Conservation (phyloP, 2,113 vertebrate species). For the Ondatra zibethicus region DNA sequence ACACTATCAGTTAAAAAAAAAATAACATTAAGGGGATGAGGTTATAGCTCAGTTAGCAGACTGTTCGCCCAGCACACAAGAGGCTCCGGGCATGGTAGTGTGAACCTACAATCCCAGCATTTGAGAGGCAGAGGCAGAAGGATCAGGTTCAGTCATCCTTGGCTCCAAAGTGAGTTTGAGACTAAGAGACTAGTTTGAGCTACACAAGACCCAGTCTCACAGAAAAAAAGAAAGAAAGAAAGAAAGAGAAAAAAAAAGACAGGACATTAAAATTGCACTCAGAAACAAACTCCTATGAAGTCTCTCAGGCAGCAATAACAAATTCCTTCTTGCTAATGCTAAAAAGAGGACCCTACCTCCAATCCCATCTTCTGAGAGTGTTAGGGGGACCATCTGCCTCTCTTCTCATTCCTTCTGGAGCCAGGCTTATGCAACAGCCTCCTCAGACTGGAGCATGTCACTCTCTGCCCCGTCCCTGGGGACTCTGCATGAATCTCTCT, state of each 20-base stretch:
- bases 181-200: neutral
- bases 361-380: neutral
- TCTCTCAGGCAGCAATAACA: neutral
- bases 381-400: neutral
- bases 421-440: neutral
- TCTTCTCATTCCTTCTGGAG: neutral
- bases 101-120: neutral
- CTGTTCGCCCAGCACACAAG: no score
- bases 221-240: no score
- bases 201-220: neutral
- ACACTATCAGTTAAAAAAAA: neutral
- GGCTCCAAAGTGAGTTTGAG: neutral
- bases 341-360: neutral
- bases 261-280: neutral
- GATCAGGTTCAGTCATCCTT: neutral
- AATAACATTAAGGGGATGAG: neutral
- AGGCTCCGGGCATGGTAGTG: neutral
- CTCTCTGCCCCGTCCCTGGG: neutral
- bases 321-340: neutral
- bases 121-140: neutral
- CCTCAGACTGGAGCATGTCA: neutral
- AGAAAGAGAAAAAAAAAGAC: neutral
- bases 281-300: neutral
- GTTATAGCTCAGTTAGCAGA: neutral
- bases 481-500: conserved; percentile 70